phyloP scores from a whole-genome alignment of 2,797 vertebrate genomes.

The Anguilla pacifica region DNA sequence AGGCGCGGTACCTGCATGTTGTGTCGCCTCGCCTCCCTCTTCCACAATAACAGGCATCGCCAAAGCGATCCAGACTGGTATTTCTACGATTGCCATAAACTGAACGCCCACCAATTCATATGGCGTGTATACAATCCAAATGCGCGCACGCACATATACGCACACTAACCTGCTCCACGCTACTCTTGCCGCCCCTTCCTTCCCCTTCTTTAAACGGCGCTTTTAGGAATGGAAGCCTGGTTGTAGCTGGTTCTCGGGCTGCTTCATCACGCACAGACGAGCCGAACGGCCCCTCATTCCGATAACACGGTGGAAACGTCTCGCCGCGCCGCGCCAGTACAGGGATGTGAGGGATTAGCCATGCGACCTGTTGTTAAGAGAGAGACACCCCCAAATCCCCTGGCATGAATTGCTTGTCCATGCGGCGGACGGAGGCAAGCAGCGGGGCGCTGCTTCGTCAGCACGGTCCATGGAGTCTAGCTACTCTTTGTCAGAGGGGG shows the following conservation, averaged over 20 bases:
- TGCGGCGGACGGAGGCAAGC: constrained; percentile 45
- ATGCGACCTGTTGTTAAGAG: constrained; percentile 66
- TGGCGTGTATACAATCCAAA: neutral
- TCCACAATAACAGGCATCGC: constrained; percentile 31
- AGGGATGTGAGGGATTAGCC: constrained; percentile 56
- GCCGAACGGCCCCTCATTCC: constrained; percentile 52
- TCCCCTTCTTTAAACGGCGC: constrained; percentile 44
- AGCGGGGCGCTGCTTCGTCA: constrained; percentile 53
- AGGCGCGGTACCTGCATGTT: neutral
- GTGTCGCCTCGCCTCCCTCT: constrained; percentile 29
- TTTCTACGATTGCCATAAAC: constrained; percentile 19
- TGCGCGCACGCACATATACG: constrained; percentile 30
- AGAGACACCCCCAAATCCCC: constrained; percentile 58
- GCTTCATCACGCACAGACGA: constrained; percentile 52
- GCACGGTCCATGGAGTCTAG: constrained; percentile 34
- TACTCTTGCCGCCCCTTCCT: constrained; percentile 20
- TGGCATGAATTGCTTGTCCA: constrained; percentile 60
- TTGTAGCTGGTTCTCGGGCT: constrained; percentile 44
- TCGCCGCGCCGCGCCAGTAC: neutral
- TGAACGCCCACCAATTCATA: neutral
- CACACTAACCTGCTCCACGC: constrained; percentile 65
- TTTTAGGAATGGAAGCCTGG: constrained; percentile 50
- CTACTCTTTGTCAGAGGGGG: constrained; percentile 26
- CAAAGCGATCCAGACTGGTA: neutral
- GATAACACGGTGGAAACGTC: constrained; percentile 38